Evolutionary conservation across 2,888 invertebrate species (phyloP).

Genomic region (Drosophila picticornis): DNA sequence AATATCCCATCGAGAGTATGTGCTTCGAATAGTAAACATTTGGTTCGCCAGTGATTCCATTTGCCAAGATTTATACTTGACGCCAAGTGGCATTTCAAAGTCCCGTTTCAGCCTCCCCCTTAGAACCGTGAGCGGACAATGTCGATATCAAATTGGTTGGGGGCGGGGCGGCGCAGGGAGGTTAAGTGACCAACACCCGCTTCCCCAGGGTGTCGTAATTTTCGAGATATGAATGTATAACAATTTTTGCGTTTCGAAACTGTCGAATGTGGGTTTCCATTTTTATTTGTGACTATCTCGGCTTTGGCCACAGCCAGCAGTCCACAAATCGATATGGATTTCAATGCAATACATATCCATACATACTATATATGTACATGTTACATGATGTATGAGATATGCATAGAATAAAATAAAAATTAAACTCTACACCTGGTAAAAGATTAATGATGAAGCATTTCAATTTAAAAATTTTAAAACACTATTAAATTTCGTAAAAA

Average conservation of each 20-base stretch:
- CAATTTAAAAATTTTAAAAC: not conserved
- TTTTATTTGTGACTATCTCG: slow-evolving; percentile 68
- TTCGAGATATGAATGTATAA: slow-evolving; percentile 85
- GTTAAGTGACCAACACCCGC: slow-evolving; percentile 69
- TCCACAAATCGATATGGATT: slow-evolving; percentile 39
- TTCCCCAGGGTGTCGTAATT: slow-evolving; percentile 85
- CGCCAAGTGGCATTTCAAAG: slow-evolving; percentile 42
- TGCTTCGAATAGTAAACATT: slow-evolving; percentile 67
- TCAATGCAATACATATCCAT: slow-evolving; percentile 9
- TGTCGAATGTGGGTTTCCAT: slow-evolving; percentile 63
- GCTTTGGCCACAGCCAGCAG: slow-evolving; percentile 18
- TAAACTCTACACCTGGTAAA: not conserved
- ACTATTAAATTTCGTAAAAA: not conserved
- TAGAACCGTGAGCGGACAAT: slow-evolving; percentile 17
- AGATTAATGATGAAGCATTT: not conserved
- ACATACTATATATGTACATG: not conserved
- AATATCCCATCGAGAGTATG: slow-evolving; percentile 65
- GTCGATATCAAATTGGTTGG: slow-evolving; percentile 5
- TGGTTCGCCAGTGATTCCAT: slow-evolving; percentile 42
- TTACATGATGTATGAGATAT: not conserved
- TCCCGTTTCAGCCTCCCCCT: not conserved
- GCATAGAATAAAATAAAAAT: not conserved
- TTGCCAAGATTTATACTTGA: slow-evolving; percentile 66
- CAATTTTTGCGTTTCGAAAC: slow-evolving; percentile 74
- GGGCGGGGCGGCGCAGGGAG: not conserved